Evolutionary conservation across 2,888 invertebrate genomes (phyloP), one percentile per base, ranked within the genome.

Genomic region (Busseola fusca): DNA sequence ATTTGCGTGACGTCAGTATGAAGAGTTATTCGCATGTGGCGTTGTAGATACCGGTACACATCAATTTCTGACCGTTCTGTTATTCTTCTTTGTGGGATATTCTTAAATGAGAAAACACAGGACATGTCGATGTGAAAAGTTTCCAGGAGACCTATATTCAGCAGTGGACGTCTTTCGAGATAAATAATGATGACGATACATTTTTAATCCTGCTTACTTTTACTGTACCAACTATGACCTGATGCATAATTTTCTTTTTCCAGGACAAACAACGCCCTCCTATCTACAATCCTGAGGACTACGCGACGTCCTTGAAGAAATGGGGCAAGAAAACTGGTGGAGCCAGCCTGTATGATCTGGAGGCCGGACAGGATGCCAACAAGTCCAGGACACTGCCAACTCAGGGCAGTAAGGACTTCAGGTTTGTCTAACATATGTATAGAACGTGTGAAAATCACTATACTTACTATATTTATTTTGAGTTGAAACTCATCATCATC

Each of bases 221-320:
- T 1, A 3, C 10, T 21, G 10, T n/a, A 1, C 34, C 34, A 34
- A 37, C 30, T n/a, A 14, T 25, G 0, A 12, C 48, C 12, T 40
- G 34, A 14, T 10, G 0, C 14, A 40, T 10, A 14, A 16, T 21
- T 48, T 60, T 37, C 21, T 66, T 42, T 58, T 37, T 92, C 90
- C 91, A 98, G 97, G 98, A 98, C 89, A 98, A 98, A 85, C 97
- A 98, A 87, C 96, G 98, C 58, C 98, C 98, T 45, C 98, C 98
- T 0, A 97, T 98, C 27, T 98, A 98, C 96, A 98, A 98, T 90
- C 97, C 98, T 0, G 98, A 98, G 91, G 98, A 98, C 92, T 98
- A 98, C 91, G 97, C 97, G 6, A 96, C 97, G 6, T 97, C 98
- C 1, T 92, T 98, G 77, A 97, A 97, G 89, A 98, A 98, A 96